These are phyloP conservation scores for Damaliscus lunatus DNA, from an alignment of 2,113 vertebrate species.

Conservation along the genomic window DNA sequence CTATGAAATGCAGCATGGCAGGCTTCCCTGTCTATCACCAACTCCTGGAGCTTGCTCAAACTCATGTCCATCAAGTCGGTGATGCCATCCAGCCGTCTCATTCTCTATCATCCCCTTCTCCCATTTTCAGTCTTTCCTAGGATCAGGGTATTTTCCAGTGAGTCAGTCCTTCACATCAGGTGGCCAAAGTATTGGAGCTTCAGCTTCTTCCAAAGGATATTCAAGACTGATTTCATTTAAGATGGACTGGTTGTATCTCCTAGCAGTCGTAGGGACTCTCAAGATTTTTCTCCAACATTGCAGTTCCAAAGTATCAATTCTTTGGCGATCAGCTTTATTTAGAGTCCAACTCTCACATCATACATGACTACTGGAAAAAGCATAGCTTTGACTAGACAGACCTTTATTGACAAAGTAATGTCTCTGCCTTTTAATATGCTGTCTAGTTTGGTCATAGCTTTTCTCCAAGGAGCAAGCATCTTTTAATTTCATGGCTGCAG, in stretches of 20 bases:
- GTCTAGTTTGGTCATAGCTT: background rate
- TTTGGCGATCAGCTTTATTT: background rate
- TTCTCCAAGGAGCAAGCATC: background rate
- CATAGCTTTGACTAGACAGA: background rate
- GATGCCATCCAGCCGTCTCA: background rate
- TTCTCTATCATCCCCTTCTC: background rate
- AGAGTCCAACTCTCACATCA: background rate
- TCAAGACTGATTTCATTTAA: background rate
- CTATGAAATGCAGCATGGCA: background rate
- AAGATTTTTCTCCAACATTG: background rate
- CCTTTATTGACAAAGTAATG: background rate
- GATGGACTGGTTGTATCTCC: background rate
- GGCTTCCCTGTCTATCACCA: background rate
- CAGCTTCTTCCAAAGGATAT: background rate
- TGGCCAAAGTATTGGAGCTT: background rate
- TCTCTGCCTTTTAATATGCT: background rate
- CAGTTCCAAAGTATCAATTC: background rate
- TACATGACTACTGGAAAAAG: background rate
- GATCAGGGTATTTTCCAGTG: background rate
- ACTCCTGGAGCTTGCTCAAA: background rate
- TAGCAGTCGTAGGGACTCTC: background rate
- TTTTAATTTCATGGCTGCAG: background rate
- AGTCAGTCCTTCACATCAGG: background rate
- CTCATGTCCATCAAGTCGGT: background rate
- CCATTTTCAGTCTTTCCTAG: background rate